Evolutionary conservation across 2,113 vertebrate species (phyloP), one percentile per base, ranked within the genome.

Genomic region (Uria lomvia): DNA sequence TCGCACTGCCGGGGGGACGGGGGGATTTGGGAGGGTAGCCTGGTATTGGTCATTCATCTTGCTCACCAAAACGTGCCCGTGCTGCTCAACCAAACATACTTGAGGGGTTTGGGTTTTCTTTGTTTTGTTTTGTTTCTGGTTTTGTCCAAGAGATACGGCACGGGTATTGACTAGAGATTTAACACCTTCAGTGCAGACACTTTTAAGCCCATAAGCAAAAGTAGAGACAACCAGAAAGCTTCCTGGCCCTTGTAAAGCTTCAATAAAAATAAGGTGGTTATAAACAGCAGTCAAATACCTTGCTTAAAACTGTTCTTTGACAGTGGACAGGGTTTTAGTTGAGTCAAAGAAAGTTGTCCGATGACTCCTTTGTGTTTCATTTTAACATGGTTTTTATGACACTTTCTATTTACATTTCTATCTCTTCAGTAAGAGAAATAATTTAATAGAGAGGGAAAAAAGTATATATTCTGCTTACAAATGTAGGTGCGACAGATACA

Each of bases 401-500:
- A 72, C 65, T 73, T 91, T 58, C 42, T 79, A 12, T 79, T 59
- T 62, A 24, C n/a, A 13, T 66, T 92, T 82, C 32, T n/a, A 24
- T 55, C 18, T 66, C 55, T 71, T 88, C 47, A 77, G 12, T 30
- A 78, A 56, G 18, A 70, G 29, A 80, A 92, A 88, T 2, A 80
- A 62, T n/a, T 91, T 38, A 67, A 63, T 8, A 60, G 12, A 59
- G 22, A 20, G 2, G 20, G 0, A 5, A 55, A 27, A 49, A 66
- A 8, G 7, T 19, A 38, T 36, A 17, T 23, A n/a, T n/a, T 80
- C 30, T 89, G 12, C 38, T 86, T 81, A 67, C 10, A 68, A 66
- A 81, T 12, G 14, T 8, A 90, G 6, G 4, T 50, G 18, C 0
- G 0, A 78, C 19, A 86, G n/a, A 55, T 67, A 67, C 3, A 11